Conservation (phyloP, 2,113 vertebrate genomes). For the Ornithorhynchus anatinus region DNA sequence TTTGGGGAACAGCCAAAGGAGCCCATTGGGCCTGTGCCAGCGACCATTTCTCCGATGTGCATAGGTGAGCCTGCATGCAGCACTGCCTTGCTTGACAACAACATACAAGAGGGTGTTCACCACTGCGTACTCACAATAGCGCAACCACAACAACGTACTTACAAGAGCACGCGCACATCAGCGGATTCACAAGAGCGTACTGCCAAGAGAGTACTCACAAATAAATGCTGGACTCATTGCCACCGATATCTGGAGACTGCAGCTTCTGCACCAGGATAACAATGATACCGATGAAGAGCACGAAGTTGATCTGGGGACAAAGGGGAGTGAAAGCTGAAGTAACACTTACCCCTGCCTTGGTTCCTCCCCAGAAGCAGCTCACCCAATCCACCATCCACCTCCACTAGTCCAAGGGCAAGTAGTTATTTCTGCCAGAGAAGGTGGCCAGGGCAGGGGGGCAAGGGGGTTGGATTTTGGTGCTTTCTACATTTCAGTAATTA, state of each 20-base stretch:
- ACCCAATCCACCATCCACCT: not conserved
- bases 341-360: not conserved
- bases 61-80: slow-evolving; percentile 34
- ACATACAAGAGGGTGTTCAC: too few relatives aligned
- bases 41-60: slow-evolving; percentile 60
- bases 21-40: not conserved
- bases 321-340: not conserved
- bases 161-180: too few relatives aligned
- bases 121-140: too few relatives aligned
- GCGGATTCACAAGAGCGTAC: too few relatives aligned
- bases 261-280: slow-evolving; percentile 98
- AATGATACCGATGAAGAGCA: slow-evolving; percentile 96
- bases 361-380: not conserved
- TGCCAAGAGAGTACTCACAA: slow-evolving; percentile 87
- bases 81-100: slow-evolving; percentile 1
- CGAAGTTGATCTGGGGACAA: slow-evolving; percentile 87
- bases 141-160: too few relatives aligned
- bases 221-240: slow-evolving; percentile 98
- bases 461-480: too few relatives aligned
- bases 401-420: too few relatives aligned
- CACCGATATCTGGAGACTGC: slow-evolving; percentile 96
- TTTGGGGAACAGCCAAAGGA: not conserved
- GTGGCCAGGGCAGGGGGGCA: too few relatives aligned
- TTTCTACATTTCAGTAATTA: too few relatives aligned
- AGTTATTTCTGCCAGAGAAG: too few relatives aligned